A percentile compares a stretch with the other conserved stretches of the same genome.
Evolutionary conservation across 2,797 vertebrate species (phyloP).

Genomic region (Dryobates pubescens): DNA sequence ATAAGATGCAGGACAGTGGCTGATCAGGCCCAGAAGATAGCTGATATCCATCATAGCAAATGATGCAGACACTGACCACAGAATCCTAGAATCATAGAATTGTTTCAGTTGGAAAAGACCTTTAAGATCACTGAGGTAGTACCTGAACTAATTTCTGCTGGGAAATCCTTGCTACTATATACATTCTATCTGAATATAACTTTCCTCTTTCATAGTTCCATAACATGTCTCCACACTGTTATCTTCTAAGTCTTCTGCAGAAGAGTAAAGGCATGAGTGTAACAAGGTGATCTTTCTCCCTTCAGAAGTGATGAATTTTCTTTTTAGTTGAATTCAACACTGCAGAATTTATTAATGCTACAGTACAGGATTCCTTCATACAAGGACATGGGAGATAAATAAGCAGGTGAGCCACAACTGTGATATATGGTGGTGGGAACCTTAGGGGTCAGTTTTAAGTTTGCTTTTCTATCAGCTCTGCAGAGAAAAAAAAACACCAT

Average conservation of each 20-base stretch:
- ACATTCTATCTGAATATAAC: neutral
- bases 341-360: neutral
- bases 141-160: neutral
- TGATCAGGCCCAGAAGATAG: neutral
- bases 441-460: neutral
- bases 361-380: neutral
- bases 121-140: neutral
- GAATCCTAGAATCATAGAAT: no score
- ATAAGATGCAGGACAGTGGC: neutral
- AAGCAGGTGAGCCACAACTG: neutral
- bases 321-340: neutral
- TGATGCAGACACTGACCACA: neutral
- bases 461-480: neutral
- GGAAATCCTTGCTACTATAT: neutral
- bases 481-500: neutral
- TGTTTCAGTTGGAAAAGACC: no score
- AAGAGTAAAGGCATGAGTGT: neutral
- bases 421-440: neutral
- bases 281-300: neutral
- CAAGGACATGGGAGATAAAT: neutral
- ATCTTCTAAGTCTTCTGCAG: neutral
- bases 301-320: neutral
- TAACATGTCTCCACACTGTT: neutral
- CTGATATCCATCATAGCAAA: neutral
- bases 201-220: neutral